A percentile compares a stretch with the other conserved stretches of the same genome.
Conservation (phyloP, 2,113 vertebrate species). For the Pionites leucogaster region DNA sequence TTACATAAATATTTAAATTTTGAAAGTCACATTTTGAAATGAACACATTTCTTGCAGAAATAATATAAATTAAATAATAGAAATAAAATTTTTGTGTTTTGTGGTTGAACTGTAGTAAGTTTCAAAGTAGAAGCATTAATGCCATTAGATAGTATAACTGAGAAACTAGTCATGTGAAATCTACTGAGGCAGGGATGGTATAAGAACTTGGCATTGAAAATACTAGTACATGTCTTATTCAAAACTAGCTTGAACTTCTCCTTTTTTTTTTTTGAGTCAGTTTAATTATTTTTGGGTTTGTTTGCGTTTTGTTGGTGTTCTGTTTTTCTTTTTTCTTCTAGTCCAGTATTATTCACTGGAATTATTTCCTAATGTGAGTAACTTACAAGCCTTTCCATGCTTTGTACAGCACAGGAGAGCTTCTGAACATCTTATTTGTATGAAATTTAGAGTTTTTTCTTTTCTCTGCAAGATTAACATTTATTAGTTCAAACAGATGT, state of each 20-base stretch:
- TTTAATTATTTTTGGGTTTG: neutral
- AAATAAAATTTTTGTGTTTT: neutral
- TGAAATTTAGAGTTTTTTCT: neutral
- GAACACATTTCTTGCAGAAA: neutral
- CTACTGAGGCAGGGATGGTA: fast-evolving
- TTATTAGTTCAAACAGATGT: neutral
- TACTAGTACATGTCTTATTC: neutral
- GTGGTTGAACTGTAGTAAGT: neutral
- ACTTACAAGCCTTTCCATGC: neutral
- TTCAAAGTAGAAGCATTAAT: neutral
- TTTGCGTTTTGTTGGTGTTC: neutral
- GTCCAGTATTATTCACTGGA: neutral
- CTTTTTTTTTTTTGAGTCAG: neutral
- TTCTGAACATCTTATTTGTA: neutral
- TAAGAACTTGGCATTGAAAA: neutral
- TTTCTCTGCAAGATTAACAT: neutral
- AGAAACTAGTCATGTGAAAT: neutral
- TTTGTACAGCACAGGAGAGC: neutral
- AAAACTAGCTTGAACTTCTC: neutral
- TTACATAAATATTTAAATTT: neutral
- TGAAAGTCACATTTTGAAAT: neutral
- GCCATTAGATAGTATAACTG: neutral
- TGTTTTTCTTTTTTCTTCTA: neutral
- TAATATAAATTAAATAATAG: neutral
- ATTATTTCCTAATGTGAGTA: neutral